phyloP scores from a whole-genome alignment of 2,113 vertebrate genomes.

The Oxyura jamaicensis region DNA sequence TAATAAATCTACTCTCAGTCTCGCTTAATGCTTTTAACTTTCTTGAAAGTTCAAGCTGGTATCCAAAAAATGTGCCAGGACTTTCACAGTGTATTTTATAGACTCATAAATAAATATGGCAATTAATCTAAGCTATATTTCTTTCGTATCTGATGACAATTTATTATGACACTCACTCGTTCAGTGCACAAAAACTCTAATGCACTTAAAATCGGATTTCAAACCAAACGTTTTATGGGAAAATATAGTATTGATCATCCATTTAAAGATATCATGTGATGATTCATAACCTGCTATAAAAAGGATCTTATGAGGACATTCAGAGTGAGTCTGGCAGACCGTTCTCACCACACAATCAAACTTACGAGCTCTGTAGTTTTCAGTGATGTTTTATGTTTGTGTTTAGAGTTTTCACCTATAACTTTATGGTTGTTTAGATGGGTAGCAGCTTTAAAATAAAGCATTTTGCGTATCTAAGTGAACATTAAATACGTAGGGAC shows the following conservation, averaged over 20 bases:
- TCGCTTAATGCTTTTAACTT: constrained; percentile 86
- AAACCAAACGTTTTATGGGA: constrained; percentile 85
- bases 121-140: constrained; percentile 82
- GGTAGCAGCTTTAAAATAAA: neutral
- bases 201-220: constrained; percentile 88
- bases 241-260: constrained; percentile 88
- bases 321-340: constrained; percentile 47
- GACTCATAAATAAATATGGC: constrained; percentile 86
- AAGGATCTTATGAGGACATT: constrained; percentile 69
- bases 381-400: constrained; percentile 22
- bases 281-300: constrained; percentile 80
- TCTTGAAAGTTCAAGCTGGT: constrained; percentile 81
- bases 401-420: constrained; percentile 45
- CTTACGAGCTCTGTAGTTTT: neutral
- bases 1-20: constrained; percentile 81
- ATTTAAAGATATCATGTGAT: constrained; percentile 80
- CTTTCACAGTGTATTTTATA: constrained; percentile 81
- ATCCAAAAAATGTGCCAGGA: constrained; percentile 85
- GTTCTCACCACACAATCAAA: constrained; percentile 57
- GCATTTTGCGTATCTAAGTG: neutral
- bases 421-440: neutral
- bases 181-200: constrained; percentile 81
- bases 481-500: neutral
- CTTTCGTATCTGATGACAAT: constrained; percentile 83
- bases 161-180: constrained; percentile 78